These are phyloP conservation scores for Aselliscus stoliczkanus DNA, from an alignment of 2,797 vertebrate species.

Conservation along the genomic window DNA sequence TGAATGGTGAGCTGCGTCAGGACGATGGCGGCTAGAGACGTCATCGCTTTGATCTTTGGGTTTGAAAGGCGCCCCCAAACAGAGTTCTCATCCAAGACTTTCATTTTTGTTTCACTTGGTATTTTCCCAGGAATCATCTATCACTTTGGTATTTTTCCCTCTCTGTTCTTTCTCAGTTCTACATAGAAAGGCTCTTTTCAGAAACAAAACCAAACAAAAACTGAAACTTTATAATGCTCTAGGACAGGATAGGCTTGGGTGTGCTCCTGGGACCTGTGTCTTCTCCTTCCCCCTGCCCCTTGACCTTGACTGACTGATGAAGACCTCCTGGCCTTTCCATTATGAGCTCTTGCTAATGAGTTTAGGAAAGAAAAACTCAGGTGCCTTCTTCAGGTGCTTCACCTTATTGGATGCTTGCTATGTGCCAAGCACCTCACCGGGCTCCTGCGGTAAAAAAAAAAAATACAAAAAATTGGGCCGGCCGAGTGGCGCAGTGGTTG, in stretches of 20 bases:
- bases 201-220: too few species aligned
- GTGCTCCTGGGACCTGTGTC: not conserved
- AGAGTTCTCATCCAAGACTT: not conserved
- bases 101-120: not conserved
- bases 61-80: not conserved
- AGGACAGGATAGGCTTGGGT: not conserved
- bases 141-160: not conserved
- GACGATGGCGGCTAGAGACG: not conserved
- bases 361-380: not conserved
- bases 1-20: conserved; percentile 89
- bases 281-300: not conserved
- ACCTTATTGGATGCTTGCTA: not conserved
- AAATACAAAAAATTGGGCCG: too few species aligned
- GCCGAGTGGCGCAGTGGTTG: too few species aligned
- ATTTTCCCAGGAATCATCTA: not conserved
- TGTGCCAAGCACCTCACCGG: not conserved
- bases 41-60: not conserved
- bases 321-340: not conserved
- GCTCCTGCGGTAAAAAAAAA: not conserved
- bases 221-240: not conserved
- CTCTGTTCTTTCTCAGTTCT: not conserved
- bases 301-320: not conserved
- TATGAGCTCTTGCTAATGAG: not conserved
- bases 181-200: not conserved
- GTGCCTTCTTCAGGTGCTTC: not conserved